phyloP scores from a whole-genome alignment of 2,888 invertebrate species.

The Laspeyria flexula region DNA sequence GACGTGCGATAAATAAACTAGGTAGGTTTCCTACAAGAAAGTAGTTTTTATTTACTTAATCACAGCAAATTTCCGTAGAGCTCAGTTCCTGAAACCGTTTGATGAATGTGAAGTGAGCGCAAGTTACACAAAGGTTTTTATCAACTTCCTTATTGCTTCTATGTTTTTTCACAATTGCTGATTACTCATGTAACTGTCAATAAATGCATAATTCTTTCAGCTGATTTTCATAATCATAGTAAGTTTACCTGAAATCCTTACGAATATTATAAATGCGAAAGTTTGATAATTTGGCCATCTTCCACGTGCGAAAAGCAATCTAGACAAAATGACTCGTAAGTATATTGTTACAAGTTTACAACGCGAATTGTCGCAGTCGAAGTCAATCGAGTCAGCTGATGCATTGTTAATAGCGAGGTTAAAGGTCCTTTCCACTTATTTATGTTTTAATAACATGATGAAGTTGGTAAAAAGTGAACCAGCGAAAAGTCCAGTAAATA shows the following conservation, averaged over 20 bases:
- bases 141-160: conserved; percentile 8
- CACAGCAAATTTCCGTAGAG: not conserved
- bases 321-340: too few species aligned
- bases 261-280: too few species aligned
- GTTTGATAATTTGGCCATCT: too few species aligned
- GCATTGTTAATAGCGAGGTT: not conserved
- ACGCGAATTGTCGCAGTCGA: too few species aligned
- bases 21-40: not conserved
- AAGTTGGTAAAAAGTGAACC: too few species aligned
- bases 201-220: too few species aligned
- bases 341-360: too few species aligned
- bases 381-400: conserved; percentile 4
- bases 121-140: not conserved
- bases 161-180: not conserved
- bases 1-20: not conserved
- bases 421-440: conserved; percentile 4
- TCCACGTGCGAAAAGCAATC: too few species aligned
- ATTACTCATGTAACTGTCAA: not conserved
- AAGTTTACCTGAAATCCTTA: too few species aligned
- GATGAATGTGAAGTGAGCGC: not conserved
- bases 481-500: too few species aligned
- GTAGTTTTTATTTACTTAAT: not conserved
- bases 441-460: too few species aligned
- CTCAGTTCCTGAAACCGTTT: not conserved
- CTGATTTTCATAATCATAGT: too few species aligned